These are phyloP conservation scores for Deroptyus accipitrinus DNA, from an alignment of 2,113 vertebrate species.

Conservation along the genomic window DNA sequence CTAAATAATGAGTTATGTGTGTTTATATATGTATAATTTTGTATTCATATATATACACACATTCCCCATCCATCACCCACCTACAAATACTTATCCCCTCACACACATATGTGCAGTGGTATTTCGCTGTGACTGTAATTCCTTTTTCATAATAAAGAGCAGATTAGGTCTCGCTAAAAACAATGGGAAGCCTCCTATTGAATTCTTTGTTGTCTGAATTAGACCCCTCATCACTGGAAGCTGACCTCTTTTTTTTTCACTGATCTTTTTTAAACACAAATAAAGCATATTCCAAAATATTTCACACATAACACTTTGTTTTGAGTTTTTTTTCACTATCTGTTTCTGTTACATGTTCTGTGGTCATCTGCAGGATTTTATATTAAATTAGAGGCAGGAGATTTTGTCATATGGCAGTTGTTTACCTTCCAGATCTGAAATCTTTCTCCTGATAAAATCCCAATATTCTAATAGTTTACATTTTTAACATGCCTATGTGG, in stretches of 20 bases:
- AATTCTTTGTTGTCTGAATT: not conserved
- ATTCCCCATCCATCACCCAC: not conserved
- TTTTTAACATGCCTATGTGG: not conserved
- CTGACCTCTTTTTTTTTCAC: not conserved
- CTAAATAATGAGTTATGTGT: not conserved
- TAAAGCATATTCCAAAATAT: not conserved
- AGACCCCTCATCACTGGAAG: not conserved
- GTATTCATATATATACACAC: constrained; percentile 15
- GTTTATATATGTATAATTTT: not conserved
- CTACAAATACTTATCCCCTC: not conserved
- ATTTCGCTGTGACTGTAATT: not conserved
- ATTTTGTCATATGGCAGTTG: not conserved
- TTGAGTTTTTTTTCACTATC: not conserved
- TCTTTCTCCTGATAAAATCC: not conserved
- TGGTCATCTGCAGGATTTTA: not conserved
- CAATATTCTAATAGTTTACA: not conserved
- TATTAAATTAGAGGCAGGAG: not conserved
- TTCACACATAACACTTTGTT: not conserved
- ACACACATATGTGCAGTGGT: not conserved
- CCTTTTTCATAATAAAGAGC: not conserved
- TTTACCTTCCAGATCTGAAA: not conserved
- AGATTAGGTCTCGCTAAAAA: not conserved
- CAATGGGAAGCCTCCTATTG: not conserved
- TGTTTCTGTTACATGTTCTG: not conserved
- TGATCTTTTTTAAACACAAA: not conserved